Evolutionary conservation across 2,888 invertebrate species (phyloP), one percentile per base, ranked within the genome.

Genomic region (Lymantria monacha): DNA sequence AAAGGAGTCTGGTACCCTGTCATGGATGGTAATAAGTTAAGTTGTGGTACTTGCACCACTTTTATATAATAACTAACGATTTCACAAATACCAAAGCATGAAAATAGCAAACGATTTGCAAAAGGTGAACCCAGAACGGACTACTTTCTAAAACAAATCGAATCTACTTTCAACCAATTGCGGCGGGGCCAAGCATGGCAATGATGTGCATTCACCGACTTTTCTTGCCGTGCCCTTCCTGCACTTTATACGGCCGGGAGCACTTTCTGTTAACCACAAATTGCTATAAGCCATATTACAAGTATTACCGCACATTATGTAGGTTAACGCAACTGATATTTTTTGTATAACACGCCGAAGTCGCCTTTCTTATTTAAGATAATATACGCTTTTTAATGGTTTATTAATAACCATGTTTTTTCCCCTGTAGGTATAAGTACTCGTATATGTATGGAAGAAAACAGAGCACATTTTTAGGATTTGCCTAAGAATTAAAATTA

Each of bases 71-170:
- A 33, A 10, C 33, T 33, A 33, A 33, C 33, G 9, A 33, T 33
- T 33, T 33, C 22, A 22, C 22, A 22, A 22, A 22, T 22, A 22
- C 22, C 22, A 22, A 22, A 22, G 22, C 22, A 22, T 22, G 22
- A 22, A 22, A 22, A 22, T 33, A 1, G 33, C 33, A 33, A 33
- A 33, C 33, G 33, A 10, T 33, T 33, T 8, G 9, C 9, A 33
- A 33, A 33, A 33, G 33, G 33, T 33, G 33, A 33, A 9, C 33
- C 10, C 33, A 33, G 33, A 33, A 9, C 33, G 33, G 33, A 33
- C 33, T 33, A 84, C 88, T 89, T 88, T 89, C 88, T 88, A 89
- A 87, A 84, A 81, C 80, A 86, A 88, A 88, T 88, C 84, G 87
- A 85, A 87, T 83, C 74, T 72, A 85, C 88, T 89, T 88, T 88